Conservation (phyloP, 2,888 invertebrate genomes). For the Piscicola geometra region DNA sequence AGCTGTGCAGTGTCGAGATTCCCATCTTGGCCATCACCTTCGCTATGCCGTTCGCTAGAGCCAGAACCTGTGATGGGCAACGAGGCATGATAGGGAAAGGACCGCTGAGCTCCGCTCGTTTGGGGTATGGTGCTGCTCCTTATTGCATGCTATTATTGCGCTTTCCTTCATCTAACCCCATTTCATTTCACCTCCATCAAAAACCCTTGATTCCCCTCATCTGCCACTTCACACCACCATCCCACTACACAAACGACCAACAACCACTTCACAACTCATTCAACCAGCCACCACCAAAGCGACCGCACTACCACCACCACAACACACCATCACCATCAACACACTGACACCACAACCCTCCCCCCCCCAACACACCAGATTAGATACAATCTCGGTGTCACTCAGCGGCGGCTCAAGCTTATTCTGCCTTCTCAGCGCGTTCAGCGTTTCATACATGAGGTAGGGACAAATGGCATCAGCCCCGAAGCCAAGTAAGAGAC, state of each 20-base stretch:
- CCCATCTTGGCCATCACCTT: constrained; percentile 99
- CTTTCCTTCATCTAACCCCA: no score
- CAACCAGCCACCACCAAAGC: not conserved
- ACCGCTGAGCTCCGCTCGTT: no score
- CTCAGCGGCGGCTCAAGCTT: constrained; percentile 71
- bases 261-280: not conserved
- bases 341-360: no score
- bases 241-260: no score
- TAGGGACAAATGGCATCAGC: constrained; percentile 97
- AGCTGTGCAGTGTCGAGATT: constrained; percentile 94
- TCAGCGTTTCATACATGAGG: constrained; percentile 86
- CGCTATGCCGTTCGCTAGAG: constrained; percentile 81
- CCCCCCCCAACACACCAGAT: constrained; percentile 60
- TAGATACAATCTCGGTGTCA: constrained; percentile 70
- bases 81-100: no score
- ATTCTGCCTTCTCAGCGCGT: constrained; percentile 77
- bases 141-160: no score
- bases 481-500: constrained; percentile 89
- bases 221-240: no score
- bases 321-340: not conserved
- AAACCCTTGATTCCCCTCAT: no score
- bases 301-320: no score
- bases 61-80: constrained; percentile 66
- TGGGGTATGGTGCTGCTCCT: no score
- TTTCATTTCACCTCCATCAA: no score